These are phyloP conservation scores for Calyptomena viridis DNA, from an alignment of 2,113 vertebrate species.

Conservation along the genomic window DNA sequence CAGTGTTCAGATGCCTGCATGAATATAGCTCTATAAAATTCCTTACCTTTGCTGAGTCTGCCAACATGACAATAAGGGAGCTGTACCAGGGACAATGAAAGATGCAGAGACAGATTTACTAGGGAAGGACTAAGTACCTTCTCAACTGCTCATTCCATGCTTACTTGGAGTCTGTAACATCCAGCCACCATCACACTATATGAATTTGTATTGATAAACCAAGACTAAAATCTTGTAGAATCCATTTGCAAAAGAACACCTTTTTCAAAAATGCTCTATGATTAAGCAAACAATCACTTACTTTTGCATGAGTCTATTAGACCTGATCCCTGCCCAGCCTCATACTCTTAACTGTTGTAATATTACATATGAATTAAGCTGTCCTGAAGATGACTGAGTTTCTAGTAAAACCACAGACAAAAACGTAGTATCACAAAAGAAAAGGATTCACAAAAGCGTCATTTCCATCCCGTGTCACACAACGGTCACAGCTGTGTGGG, in stretches of 20 bases:
- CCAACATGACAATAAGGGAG: neutral
- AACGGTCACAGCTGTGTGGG: neutral
- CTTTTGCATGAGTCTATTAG: neutral
- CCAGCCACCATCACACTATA: neutral
- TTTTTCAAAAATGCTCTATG: neutral
- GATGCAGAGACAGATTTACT: neutral
- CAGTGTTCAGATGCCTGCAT: rapidly evolving
- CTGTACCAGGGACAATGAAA: neutral
- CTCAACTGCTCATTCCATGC: neutral
- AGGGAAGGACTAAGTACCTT: neutral
- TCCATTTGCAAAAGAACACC: neutral
- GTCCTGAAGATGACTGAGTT: neutral
- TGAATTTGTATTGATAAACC: neutral
- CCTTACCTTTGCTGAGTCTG: neutral
- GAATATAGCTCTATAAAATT: neutral
- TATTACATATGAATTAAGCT: neutral
- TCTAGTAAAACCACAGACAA: neutral
- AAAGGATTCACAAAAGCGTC: neutral
- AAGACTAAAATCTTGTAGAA: neutral
- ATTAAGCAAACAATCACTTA: neutral
- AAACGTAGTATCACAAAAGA: neutral
- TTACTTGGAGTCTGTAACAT: neutral
- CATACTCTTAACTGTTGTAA: neutral
- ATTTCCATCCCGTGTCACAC: neutral
- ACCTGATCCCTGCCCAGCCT: neutral